Evolutionary conservation across 92 coral and sea anemone genomes (phyloP).

Genomic region (Parazoanthus swiftii): DNA sequence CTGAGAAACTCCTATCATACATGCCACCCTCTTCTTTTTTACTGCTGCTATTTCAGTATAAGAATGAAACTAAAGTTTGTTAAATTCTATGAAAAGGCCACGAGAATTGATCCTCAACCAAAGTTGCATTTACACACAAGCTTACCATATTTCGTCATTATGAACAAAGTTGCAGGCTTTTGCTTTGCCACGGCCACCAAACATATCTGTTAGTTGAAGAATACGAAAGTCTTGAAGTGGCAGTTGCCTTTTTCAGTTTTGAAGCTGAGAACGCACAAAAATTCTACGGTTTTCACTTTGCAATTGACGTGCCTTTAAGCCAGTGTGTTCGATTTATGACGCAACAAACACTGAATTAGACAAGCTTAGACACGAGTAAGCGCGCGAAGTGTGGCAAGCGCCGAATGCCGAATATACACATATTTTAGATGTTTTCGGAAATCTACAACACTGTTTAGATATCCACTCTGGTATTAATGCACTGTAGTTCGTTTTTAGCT

Average conservation of each 20-base stretch:
- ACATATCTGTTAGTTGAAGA: constrained; percentile 33
- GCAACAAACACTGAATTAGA: background rate
- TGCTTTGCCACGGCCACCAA: constrained; percentile 67
- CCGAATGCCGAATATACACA: background rate
- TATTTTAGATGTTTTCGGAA: too few species aligned
- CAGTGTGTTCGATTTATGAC: background rate
- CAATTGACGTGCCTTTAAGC: background rate
- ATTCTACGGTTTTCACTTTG: background rate
- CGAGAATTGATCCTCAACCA: too few species aligned
- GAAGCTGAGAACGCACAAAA: background rate
- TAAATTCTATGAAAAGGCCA: too few species aligned
- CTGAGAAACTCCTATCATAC: too few species aligned
- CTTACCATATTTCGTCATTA: constrained; percentile 84
- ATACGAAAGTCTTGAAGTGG: background rate
- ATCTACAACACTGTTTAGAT: too few species aligned
- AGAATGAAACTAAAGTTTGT: too few species aligned
- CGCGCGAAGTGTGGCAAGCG: too few species aligned
- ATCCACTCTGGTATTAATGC: too few species aligned
- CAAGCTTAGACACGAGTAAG: background rate
- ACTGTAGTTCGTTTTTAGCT: too few species aligned
- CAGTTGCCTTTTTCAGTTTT: background rate
- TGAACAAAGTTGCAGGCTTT: constrained; percentile 85
- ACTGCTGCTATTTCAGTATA: too few species aligned
- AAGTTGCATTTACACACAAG: background rate
- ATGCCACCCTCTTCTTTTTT: too few species aligned